Conservation (phyloP, 2,797 vertebrate species). For the Lepidocolaptes lacrymiger region DNA sequence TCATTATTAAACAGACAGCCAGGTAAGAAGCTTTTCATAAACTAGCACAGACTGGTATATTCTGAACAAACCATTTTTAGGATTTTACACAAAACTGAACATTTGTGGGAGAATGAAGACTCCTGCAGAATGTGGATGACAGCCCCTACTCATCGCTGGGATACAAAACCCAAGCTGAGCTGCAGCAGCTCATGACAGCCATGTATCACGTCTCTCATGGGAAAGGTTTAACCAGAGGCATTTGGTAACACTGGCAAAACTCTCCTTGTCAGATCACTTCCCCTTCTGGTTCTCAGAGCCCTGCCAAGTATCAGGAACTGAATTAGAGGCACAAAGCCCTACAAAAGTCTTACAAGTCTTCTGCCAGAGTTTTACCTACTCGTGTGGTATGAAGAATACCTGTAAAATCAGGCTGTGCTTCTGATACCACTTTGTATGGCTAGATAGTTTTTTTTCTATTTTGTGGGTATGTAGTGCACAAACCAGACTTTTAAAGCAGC, state of each 20-base stretch:
- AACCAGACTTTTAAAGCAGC: not conserved
- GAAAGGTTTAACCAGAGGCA: not conserved
- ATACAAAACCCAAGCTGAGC: not conserved
- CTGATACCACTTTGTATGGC: not conserved
- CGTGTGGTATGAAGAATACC: not conserved
- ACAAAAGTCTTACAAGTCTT: not conserved
- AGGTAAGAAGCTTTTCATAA: not conserved
- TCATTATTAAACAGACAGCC: not conserved
- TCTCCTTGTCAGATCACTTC: not conserved
- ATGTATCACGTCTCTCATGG: rapidly evolving
- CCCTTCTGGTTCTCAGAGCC: not conserved
- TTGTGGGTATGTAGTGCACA: not conserved
- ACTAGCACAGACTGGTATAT: not conserved
- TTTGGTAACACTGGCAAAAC: not conserved
- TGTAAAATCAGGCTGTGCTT: not conserved
- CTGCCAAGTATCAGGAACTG: not conserved
- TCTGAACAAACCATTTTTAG: not conserved
- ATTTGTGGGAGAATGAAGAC: not conserved
- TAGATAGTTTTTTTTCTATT: not conserved
- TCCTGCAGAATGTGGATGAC: rapidly evolving
- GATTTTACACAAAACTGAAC: not conserved
- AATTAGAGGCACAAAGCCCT: not conserved
- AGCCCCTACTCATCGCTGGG: not conserved
- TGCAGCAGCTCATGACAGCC: not conserved
- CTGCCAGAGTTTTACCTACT: not conserved